Conservation (phyloP, 2,113 vertebrate genomes). For the Syngnathus floridae region DNA sequence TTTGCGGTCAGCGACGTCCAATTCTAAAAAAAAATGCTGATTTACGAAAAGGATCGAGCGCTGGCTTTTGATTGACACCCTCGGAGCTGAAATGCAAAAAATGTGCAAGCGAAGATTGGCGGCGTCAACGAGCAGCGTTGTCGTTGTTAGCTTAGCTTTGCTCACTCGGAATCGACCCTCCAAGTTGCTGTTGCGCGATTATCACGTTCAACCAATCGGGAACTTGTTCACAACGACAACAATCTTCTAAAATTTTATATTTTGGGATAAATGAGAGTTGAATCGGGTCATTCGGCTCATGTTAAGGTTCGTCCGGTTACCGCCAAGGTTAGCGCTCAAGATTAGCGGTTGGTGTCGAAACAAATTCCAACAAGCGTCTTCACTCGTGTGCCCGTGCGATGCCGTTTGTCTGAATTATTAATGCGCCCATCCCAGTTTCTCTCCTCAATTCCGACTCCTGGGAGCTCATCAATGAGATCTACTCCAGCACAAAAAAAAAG, state of each 20-base stretch:
- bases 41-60: neutral
- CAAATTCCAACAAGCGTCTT: constrained; percentile 1
- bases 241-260: no score
- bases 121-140: neutral
- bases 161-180: neutral
- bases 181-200: neutral
- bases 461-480: constrained; percentile 58
- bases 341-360: neutral
- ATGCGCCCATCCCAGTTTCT: constrained; percentile 33
- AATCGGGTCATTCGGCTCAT: neutral
- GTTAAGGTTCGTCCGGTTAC: neutral
- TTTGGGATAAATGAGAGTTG: neutral
- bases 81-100: neutral
- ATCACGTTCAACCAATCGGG: neutral
- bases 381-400: constrained; percentile 49
- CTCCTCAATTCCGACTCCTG: constrained; percentile 36
- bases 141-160: neutral
- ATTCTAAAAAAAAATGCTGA: neutral
- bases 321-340: neutral
- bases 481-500: constrained; percentile 34
- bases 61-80: neutral
- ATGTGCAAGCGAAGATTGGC: neutral
- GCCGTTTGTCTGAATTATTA: constrained; percentile 60
- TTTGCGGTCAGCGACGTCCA: neutral
- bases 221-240: neutral